These are phyloP conservation scores for Corella eumyota DNA, from an alignment of 23 tunicate genomes.

Conservation along the genomic window DNA sequence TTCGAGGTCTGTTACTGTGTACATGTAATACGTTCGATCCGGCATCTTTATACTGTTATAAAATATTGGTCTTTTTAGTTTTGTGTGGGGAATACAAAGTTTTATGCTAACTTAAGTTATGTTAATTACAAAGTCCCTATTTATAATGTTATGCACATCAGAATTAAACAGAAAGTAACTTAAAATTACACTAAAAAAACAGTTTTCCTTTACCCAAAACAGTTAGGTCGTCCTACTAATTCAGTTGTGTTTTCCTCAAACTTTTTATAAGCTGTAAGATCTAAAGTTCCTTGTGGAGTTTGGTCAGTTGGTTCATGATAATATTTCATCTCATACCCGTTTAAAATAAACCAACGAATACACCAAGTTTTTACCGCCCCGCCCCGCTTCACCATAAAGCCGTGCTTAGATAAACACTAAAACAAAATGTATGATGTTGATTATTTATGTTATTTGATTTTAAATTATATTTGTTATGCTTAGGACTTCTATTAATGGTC, in stretches of 20 bases:
- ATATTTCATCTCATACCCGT: slow-evolving; percentile 61
- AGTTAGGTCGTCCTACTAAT: slow-evolving; percentile 35
- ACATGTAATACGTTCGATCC: slow-evolving; percentile 72
- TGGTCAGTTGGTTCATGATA: slow-evolving; percentile 69
- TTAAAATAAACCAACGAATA: slow-evolving; percentile 78
- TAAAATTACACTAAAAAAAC: too few species aligned
- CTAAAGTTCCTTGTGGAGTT: slow-evolving; percentile 46
- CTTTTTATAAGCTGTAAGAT: slow-evolving; percentile 63
- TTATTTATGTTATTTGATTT: too few species aligned
- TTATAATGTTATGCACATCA: too few species aligned
- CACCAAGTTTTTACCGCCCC: slow-evolving; percentile 68
- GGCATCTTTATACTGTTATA: slow-evolving; percentile 62
- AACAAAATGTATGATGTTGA: too few species aligned
- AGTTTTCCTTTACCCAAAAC: slow-evolving; percentile 79
- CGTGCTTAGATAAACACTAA: slow-evolving; percentile 55
- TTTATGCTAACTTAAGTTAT: not conserved
- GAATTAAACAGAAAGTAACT: too few species aligned
- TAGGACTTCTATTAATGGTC: too few species aligned
- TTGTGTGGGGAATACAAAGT: not conserved
- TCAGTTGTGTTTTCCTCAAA: slow-evolving; percentile 32
- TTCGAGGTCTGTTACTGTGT: slow-evolving; percentile 49
- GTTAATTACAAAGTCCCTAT: not conserved
- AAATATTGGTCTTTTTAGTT: not conserved
- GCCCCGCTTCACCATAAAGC: slow-evolving; percentile 86
- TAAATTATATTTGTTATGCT: too few species aligned